Percentiles rank a stretch among this genome's conserved stretches.
These are phyloP conservation scores for Saimiri boliviensis DNA, from an alignment of 2,113 vertebrate species.

Conservation along the genomic window DNA sequence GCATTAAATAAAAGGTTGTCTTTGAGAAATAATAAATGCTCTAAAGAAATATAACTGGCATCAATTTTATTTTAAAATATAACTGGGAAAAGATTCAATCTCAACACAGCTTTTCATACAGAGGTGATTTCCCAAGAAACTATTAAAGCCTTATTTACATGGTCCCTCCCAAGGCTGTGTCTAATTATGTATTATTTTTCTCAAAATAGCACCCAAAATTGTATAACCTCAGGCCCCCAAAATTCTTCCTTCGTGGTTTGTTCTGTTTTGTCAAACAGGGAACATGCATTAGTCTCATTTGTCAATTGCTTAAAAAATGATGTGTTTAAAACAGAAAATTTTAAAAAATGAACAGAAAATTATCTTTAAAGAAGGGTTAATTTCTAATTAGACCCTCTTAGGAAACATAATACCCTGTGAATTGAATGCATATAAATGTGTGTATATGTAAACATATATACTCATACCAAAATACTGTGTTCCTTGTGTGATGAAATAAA, in stretches of 20 bases:
- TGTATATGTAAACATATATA: neutral
- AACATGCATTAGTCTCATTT: neutral
- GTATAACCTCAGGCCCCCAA: neutral
- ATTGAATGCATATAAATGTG: neutral
- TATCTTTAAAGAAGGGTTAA: neutral
- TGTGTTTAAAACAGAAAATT: slow-evolving; percentile 1
- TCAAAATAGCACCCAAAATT: neutral
- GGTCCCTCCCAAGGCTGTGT: neutral
- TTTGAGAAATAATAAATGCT: slow-evolving; percentile 22
- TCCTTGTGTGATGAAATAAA: neutral
- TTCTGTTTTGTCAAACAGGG: neutral
- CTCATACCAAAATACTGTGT: neutral
- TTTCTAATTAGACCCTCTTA: neutral
- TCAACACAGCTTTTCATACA: neutral
- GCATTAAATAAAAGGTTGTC: slow-evolving; percentile 55
- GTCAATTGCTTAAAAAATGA: neutral
- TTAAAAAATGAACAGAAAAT: neutral
- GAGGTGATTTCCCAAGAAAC: neutral
- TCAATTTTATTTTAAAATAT: slow-evolving; percentile 48
- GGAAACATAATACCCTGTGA: neutral
- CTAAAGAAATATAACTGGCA: slow-evolving; percentile 40
- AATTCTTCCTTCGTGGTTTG: neutral
- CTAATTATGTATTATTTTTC: neutral
- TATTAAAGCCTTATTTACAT: neutral
- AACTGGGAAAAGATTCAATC: slow-evolving; percentile 18